These are phyloP conservation scores for Pseudoips prasinana DNA, from an alignment of 2,888 invertebrate species.

Conservation along the genomic window DNA sequence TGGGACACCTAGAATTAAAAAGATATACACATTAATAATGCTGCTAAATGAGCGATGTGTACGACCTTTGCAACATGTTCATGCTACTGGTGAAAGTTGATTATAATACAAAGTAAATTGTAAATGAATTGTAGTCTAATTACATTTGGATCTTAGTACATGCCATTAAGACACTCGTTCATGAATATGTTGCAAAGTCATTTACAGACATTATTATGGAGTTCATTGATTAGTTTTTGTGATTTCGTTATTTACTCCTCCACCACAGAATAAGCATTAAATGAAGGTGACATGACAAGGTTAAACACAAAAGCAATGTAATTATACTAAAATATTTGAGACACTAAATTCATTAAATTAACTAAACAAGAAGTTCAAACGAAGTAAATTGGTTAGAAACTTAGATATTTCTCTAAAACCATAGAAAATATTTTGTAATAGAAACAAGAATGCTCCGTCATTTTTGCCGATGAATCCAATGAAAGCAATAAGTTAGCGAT, in stretches of 20 bases:
- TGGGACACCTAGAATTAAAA: conserved; percentile 61
- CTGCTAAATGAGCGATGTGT: background rate
- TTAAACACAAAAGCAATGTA: conserved; percentile 25
- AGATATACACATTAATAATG: conserved; percentile 4
- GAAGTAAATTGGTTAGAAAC: too few species aligned
- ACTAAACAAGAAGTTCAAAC: too few species aligned
- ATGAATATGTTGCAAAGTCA: conserved; percentile 23
- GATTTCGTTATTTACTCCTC: conserved; percentile 20
- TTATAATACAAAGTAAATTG: conserved; percentile 16
- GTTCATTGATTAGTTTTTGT: conserved; percentile 13
- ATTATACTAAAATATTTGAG: too few species aligned
- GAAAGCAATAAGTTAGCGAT: too few species aligned
- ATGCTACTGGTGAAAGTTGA: conserved; percentile 23
- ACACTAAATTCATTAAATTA: too few species aligned
- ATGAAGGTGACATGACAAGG: conserved; percentile 21
- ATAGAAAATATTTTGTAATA: too few species aligned
- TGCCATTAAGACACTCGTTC: background rate
- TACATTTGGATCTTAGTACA: conserved; percentile 4
- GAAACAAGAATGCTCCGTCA: too few species aligned
- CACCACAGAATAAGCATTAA: conserved; percentile 30
- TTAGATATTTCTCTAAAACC: too few species aligned
- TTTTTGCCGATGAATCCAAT: too few species aligned
- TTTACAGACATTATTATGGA: background rate
- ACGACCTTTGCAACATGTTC: conserved; percentile 25
- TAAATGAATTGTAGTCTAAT: conserved; percentile 8